phyloP scores from a whole-genome alignment of 1,140 invertebrate species.

The Calliphora vicina region DNA sequence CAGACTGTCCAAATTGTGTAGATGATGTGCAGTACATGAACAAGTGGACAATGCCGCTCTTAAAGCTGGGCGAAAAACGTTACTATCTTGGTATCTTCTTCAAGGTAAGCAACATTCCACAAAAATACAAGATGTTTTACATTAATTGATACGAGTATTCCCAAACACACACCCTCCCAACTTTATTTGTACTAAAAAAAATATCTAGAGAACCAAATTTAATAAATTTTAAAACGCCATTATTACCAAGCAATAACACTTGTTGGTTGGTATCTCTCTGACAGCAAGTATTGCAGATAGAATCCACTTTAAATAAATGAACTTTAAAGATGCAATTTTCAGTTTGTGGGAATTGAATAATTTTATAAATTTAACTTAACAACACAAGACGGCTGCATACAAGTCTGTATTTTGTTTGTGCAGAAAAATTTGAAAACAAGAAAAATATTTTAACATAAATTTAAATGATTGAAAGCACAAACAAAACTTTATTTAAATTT shows the following conservation, averaged over 20 bases:
- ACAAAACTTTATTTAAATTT: background rate
- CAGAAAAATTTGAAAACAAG: too few relatives aligned
- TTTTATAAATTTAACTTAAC: too few relatives aligned
- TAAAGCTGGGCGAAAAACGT: constrained; percentile 84
- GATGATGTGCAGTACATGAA: constrained; percentile 75
- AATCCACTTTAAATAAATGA: background rate
- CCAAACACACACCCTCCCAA: background rate
- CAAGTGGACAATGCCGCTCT: constrained; percentile 86
- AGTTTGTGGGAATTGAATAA: too few relatives aligned
- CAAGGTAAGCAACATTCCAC: constrained; percentile 73
- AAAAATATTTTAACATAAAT: too few relatives aligned
- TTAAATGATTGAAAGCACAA: background rate
- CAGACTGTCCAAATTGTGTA: constrained; percentile 81
- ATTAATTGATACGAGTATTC: background rate
- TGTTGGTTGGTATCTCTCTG: too few relatives aligned
- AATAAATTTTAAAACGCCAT: background rate
- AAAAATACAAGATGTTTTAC: background rate
- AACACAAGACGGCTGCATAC: too few relatives aligned
- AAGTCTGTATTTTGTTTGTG: too few relatives aligned
- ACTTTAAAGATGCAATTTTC: background rate
- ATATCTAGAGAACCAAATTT: background rate
- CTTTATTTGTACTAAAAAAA: too few relatives aligned
- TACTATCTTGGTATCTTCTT: constrained; percentile 92
- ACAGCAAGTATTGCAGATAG: too few relatives aligned
- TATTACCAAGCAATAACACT: too few relatives aligned